phyloP scores from a whole-genome alignment of 2,888 invertebrate species.

The Pyrrhia umbra region DNA sequence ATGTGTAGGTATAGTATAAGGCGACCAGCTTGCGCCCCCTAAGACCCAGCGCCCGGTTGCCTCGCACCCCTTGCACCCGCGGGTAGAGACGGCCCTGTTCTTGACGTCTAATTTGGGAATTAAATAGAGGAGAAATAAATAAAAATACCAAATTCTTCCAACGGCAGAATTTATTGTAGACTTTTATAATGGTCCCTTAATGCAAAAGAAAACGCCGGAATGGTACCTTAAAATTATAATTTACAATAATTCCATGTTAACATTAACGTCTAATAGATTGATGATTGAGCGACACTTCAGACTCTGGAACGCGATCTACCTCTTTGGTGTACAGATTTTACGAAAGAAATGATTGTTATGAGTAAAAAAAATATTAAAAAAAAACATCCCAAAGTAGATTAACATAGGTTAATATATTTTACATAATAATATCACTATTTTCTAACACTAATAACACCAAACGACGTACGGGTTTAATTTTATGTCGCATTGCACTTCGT shows the following conservation, averaged over 20 bases:
- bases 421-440: slow-evolving; percentile 84
- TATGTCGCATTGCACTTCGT: slow-evolving; percentile 63
- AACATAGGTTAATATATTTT: slow-evolving; percentile 74
- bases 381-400: slow-evolving; percentile 59
- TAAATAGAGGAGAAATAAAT: slow-evolving; percentile 45
- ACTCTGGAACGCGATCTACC: slow-evolving; percentile 46
- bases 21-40: too few relatives aligned
- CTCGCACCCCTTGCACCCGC: too few relatives aligned
- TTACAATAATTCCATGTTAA: slow-evolving; percentile 56
- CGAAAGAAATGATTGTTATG: slow-evolving; percentile 34
- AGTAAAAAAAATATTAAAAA: slow-evolving; percentile 40
- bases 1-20: too few relatives aligned
- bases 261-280: slow-evolving; percentile 64
- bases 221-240: slow-evolving; percentile 63
- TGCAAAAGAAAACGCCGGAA: slow-evolving; percentile 63
- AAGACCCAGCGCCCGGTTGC: too few relatives aligned
- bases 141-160: slow-evolving; percentile 63
- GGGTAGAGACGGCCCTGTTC: too few relatives aligned
- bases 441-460: slow-evolving; percentile 75
- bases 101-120: too few relatives aligned
- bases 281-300: slow-evolving; percentile 52
- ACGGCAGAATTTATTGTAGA: slow-evolving; percentile 81
- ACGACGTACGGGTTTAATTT: slow-evolving; percentile 56
- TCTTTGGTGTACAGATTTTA: slow-evolving; percentile 59
- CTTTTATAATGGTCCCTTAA: slow-evolving; percentile 76